These are phyloP conservation scores for Coregonus sp. DNA, from an alignment of 2,797 vertebrate genomes.

Conservation along the genomic window DNA sequence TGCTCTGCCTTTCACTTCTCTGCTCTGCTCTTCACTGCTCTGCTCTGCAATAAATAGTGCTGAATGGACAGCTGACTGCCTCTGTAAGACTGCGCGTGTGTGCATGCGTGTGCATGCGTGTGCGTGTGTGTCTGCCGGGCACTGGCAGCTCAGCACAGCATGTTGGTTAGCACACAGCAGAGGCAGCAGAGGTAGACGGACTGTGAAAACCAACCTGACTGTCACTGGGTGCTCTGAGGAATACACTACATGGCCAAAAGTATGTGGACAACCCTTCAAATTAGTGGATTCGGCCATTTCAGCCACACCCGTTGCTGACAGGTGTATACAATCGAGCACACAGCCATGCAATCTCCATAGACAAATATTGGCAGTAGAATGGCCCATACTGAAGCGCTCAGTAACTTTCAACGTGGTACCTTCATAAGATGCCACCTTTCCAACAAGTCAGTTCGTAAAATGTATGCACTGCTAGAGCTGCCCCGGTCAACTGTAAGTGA, in stretches of 20 bases:
- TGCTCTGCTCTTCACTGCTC: not conserved
- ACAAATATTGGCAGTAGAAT: too few relatives aligned
- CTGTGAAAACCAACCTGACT: slow-evolving; percentile 36
- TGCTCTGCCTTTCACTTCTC: too few relatives aligned
- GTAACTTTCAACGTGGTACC: too few relatives aligned
- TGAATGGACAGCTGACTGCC: slow-evolving; percentile 34
- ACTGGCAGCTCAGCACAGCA: slow-evolving; percentile 53
- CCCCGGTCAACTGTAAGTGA: too few relatives aligned
- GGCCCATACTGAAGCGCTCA: too few relatives aligned
- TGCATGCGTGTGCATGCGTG: too few relatives aligned
- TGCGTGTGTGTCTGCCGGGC: slow-evolving; percentile 46
- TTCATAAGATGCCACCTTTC: too few relatives aligned
- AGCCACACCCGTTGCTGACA: too few relatives aligned
- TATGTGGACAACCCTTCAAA: not conserved
- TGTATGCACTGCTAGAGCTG: too few relatives aligned
- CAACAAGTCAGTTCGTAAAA: too few relatives aligned
- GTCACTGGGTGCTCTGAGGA: not conserved
- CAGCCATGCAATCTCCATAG: too few relatives aligned
- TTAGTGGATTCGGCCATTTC: not conserved
- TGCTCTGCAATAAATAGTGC: slow-evolving; percentile 38
- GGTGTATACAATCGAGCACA: too few relatives aligned
- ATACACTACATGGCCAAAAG: not conserved
- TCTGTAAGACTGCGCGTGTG: slow-evolving; percentile 6
- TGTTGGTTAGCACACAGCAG: slow-evolving; percentile 56
- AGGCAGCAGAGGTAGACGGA: slow-evolving; percentile 40